These are phyloP conservation scores for Galeopsomyia nigrocyanea DNA, from an alignment of 2,888 invertebrate genomes.

Conservation along the genomic window DNA sequence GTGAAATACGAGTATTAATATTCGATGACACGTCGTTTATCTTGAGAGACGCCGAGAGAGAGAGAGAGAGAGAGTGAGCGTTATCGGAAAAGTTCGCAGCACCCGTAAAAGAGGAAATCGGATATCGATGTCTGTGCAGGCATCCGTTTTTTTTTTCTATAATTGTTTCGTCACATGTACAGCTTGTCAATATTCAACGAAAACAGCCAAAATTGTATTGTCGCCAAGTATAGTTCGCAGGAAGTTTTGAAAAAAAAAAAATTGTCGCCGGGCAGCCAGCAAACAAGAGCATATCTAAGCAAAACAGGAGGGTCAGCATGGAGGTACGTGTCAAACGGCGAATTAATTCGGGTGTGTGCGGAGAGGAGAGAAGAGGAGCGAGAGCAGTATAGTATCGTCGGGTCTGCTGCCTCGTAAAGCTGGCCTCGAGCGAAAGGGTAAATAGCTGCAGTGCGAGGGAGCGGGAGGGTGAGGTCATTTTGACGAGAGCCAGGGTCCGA, in stretches of 20 bases:
- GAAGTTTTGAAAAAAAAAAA: neutral
- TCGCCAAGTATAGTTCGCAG: too few species aligned
- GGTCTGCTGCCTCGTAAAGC: too few species aligned
- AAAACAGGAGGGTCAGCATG: neutral
- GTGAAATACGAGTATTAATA: conserved; percentile 6
- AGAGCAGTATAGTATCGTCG: neutral
- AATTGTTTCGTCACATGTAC: too few species aligned
- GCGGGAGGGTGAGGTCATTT: conserved; percentile 29
- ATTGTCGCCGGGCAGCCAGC: neutral
- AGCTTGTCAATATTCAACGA: too few species aligned
- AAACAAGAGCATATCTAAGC: neutral
- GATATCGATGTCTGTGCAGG: too few species aligned
- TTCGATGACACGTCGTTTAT: conserved; percentile 4
- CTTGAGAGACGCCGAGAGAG: neutral
- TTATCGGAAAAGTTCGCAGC: too few species aligned
- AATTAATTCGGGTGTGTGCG: conserved; percentile 34
- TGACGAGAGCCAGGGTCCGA: conserved; percentile 34
- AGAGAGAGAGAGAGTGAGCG: too few species aligned
- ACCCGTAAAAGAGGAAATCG: too few species aligned
- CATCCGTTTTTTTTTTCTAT: too few species aligned
- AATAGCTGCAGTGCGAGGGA: neutral
- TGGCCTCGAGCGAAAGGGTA: too few species aligned
- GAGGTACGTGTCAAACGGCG: conserved; percentile 30
- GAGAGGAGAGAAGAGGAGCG: too few species aligned
- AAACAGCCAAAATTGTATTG: too few species aligned